Evolutionary conservation across 2,888 invertebrate species (phyloP), one percentile per base, ranked within the genome.

Genomic region (Limnephilus marmoratus): DNA sequence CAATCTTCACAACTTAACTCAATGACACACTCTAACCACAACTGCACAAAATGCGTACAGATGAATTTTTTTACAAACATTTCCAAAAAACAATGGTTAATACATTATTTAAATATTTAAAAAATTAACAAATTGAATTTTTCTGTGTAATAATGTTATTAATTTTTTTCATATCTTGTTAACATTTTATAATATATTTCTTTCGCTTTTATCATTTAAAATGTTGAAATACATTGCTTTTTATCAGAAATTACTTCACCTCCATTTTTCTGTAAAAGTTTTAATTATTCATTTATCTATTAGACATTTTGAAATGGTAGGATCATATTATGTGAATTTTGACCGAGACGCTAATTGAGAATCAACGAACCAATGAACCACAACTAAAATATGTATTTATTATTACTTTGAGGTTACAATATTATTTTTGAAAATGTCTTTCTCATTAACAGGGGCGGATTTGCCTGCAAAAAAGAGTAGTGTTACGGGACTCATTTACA

Each of bases 201-300:
- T 68, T 68, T 68, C 68, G 68, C 68, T 68, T 68, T 68, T 68
- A 68, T 68, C 68, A 68, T 68, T 68, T 68, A 68, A 68, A 68
- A 68, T 68, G 68, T 68, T 68, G 68, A 68, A n/a, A 68, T n/a
- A 68, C 68, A 68, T 68, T 68, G 68, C 68, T 68, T 68, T 53
- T 68, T 24, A 68, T 68, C 68, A 68, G 68, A 68, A 24, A 68
- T 68, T 68, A 68, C 7, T 9, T 68, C 68, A 68, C n/a, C 68
- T 68, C 68, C 68, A 68, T 68, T 68, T 68, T 68, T 24, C 68
- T n/a, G 24, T 68, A 68, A 68, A 24, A 68, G 7, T 68, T 68
- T 68, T 24, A n/a, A 68, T 68, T n/a, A n/a, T 68, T 68, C 11
- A 24, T n/a, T 68, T 7, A 68, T 68, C n/a, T 68, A 68, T 68